Evolutionary conservation across 2,113 vertebrate species (phyloP).

Genomic region (Thinocorus orbignyianus): DNA sequence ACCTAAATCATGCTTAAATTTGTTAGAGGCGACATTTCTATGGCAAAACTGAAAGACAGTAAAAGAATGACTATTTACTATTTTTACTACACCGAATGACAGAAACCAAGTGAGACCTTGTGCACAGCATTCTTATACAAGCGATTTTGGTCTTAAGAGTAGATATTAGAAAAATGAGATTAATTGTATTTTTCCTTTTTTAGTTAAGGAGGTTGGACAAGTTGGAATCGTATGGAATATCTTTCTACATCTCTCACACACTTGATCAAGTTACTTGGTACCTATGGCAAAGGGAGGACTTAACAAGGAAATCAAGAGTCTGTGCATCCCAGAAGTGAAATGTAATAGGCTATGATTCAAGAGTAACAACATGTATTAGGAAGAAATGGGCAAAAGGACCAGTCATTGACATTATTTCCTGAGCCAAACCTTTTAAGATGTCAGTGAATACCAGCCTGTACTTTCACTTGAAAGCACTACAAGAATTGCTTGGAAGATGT

Average conservation of each 20-base stretch:
- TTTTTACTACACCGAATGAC: background rate
- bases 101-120: background rate
- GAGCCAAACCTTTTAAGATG: conserved; percentile 1
- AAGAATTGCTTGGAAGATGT: background rate
- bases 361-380: background rate
- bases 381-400: background rate
- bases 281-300: background rate
- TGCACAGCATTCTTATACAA: background rate
- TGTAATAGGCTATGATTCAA: background rate
- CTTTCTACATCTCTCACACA: background rate
- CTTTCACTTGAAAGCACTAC: background rate
- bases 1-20: background rate
- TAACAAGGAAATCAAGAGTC: background rate
- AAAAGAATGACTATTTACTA: background rate
- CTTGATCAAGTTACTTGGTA: background rate
- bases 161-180: conserved; percentile 21
- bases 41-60: background rate
- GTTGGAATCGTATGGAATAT: background rate
- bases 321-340: conserved; percentile 33
- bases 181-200: background rate
- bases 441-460: background rate
- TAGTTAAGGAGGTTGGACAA: background rate
- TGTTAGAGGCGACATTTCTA: background rate
- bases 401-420: background rate
- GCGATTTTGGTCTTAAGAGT: conserved; percentile 23